Percentiles rank a stretch among this genome's conserved stretches.
Conservation (phyloP, 2,113 vertebrate genomes). For the Patagioenas fasciata region DNA sequence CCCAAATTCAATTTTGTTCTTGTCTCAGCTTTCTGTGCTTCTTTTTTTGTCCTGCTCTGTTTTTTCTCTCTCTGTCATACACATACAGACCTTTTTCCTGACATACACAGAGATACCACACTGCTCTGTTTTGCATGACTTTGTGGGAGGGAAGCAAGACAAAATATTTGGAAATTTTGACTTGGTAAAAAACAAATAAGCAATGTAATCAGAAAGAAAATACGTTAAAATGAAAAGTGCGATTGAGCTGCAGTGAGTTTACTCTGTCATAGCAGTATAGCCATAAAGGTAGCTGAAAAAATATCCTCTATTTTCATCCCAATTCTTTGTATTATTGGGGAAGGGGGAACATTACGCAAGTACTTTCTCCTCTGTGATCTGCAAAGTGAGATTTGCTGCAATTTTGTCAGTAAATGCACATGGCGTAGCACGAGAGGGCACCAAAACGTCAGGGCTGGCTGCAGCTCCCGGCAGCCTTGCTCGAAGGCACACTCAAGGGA, state of each 20-base stretch:
- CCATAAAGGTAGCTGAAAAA: neutral
- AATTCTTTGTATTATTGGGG: neutral
- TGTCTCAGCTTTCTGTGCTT: neutral
- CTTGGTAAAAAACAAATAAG: neutral
- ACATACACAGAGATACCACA: neutral
- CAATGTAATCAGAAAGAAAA: neutral
- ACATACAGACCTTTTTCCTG: neutral
- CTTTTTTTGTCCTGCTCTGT: neutral
- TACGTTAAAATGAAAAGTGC: neutral
- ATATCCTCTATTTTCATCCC: neutral
- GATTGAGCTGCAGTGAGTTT: neutral
- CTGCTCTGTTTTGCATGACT: neutral
- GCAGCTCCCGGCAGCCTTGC: neutral
- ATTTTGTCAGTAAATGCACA: neutral
- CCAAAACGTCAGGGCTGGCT: neutral
- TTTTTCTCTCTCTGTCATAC: neutral
- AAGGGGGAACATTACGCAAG: neutral
- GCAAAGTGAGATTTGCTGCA: neutral
- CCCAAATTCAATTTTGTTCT: neutral
- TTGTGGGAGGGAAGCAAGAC: neutral
- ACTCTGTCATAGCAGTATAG: neutral
- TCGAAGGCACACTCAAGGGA: neutral
- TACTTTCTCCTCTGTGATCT: neutral
- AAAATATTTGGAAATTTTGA: neutral
- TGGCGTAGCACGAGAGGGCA: neutral